A percentile compares a stretch with the other conserved stretches of the same genome.
phyloP scores from a whole-genome alignment of 2,797 vertebrate genomes.

The Spinus olivaceus region DNA sequence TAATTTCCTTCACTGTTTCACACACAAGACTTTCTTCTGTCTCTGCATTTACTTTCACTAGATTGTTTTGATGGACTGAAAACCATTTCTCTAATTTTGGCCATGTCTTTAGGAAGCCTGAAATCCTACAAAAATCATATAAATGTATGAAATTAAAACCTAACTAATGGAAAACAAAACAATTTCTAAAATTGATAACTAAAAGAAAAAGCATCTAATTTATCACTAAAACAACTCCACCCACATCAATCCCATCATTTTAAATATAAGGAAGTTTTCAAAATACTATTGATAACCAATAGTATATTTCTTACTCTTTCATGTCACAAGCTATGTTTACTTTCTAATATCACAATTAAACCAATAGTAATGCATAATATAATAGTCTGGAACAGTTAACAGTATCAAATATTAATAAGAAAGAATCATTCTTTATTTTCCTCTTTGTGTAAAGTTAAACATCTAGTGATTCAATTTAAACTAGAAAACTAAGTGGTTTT shows the following conservation, averaged over 20 bases:
- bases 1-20: constrained; percentile 76
- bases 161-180: background rate
- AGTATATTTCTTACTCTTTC: background rate
- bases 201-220: background rate
- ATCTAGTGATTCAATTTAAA: background rate
- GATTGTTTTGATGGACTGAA: constrained; percentile 77
- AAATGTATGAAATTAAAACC: background rate
- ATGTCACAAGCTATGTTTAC: background rate
- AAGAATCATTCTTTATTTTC: background rate
- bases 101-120: constrained; percentile 86
- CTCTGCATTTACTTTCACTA: constrained; percentile 83
- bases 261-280: background rate
- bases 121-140: constrained; percentile 76
- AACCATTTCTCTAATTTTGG: constrained; percentile 86
- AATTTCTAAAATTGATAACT: background rate
- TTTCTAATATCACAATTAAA: background rate
- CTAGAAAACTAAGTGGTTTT: background rate
- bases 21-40: constrained; percentile 73
- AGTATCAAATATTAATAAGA: background rate
- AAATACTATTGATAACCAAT: background rate
- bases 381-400: background rate
- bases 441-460: background rate
- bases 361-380: background rate
- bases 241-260: background rate
- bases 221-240: background rate